These are phyloP conservation scores for Montipora foliosa DNA, from an alignment of 64 coral and sea anemone genomes.

Conservation along the genomic window DNA sequence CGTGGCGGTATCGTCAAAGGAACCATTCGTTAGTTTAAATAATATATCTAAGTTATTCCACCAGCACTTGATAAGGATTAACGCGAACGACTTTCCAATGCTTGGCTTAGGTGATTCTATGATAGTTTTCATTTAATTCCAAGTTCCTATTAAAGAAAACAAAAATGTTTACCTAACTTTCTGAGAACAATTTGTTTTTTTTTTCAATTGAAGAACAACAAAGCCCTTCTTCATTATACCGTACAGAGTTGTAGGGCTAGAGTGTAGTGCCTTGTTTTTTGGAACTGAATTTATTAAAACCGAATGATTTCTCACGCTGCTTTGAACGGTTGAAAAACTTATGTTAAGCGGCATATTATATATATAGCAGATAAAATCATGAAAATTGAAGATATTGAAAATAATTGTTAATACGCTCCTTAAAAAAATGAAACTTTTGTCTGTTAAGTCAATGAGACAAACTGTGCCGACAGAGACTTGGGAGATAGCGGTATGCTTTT, in stretches of 20 bases:
- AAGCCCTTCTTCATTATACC: too few species aligned
- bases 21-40: slow-evolving; percentile 4
- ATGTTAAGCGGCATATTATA: slow-evolving; percentile 29
- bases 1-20: slow-evolving; percentile 35
- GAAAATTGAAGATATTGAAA: slow-evolving; percentile 54
- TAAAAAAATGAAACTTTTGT: slow-evolving; percentile 37
- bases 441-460: slow-evolving; percentile 40
- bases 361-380: slow-evolving; percentile 20
- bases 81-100: slow-evolving; percentile 34
- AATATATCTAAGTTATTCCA: not conserved
- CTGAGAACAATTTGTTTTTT: slow-evolving; percentile 6
- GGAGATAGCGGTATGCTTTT: slow-evolving; percentile 47
- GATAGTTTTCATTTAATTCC: not conserved
- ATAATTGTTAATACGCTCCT: slow-evolving; percentile 40
- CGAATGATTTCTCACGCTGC: not conserved
- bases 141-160: slow-evolving; percentile 7
- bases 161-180: slow-evolving; percentile 34
- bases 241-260: not conserved
- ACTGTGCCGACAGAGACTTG: slow-evolving; percentile 32
- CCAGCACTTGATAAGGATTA: not conserved
- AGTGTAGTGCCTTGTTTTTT: not conserved
- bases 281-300: not conserved
- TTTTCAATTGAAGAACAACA: not conserved
- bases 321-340: slow-evolving; percentile 17
- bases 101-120: not conserved